Percentiles rank a stretch among this genome's conserved stretches.
These are phyloP conservation scores for Matsumurasca onukii DNA, from an alignment of 1,140 invertebrate genomes.

Conservation along the genomic window DNA sequence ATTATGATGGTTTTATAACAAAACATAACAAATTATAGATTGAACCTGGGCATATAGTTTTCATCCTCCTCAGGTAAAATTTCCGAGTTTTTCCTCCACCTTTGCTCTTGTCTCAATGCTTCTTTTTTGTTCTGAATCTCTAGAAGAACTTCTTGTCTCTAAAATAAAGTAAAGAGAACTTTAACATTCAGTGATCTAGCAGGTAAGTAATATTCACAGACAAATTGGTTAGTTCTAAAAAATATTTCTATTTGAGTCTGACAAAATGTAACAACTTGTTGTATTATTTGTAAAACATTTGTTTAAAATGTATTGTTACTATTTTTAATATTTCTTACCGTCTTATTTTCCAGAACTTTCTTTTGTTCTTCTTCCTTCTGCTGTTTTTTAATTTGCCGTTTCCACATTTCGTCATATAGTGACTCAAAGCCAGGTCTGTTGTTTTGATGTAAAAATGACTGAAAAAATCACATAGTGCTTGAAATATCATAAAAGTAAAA, in stretches of 20 bases:
- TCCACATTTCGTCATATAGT: constrained; percentile 83
- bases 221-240: too few relatives aligned
- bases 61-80: constrained; percentile 24
- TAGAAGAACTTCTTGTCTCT: constrained; percentile 63
- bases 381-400: constrained; percentile 60
- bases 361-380: constrained; percentile 59
- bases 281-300: too few relatives aligned
- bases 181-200: background rate
- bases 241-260: too few relatives aligned
- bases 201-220: background rate
- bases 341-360: constrained; percentile 60
- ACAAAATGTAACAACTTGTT: too few relatives aligned
- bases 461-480: constrained; percentile 37
- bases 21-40: constrained; percentile 2
- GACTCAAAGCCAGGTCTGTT: constrained; percentile 73
- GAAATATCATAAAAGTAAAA: background rate
- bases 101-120: constrained; percentile 61
- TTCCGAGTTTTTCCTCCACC: constrained; percentile 47
- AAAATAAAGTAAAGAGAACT: constrained; percentile 37
- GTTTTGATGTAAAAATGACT: constrained; percentile 66
- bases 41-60: background rate
- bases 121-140: constrained; percentile 68
- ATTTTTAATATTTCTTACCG: constrained; percentile 48
- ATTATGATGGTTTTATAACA: too few relatives aligned
- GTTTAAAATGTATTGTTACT: too few relatives aligned